These are phyloP conservation scores for Pungitius pungitius DNA, from an alignment of 2,113 vertebrate species.

Conservation along the genomic window DNA sequence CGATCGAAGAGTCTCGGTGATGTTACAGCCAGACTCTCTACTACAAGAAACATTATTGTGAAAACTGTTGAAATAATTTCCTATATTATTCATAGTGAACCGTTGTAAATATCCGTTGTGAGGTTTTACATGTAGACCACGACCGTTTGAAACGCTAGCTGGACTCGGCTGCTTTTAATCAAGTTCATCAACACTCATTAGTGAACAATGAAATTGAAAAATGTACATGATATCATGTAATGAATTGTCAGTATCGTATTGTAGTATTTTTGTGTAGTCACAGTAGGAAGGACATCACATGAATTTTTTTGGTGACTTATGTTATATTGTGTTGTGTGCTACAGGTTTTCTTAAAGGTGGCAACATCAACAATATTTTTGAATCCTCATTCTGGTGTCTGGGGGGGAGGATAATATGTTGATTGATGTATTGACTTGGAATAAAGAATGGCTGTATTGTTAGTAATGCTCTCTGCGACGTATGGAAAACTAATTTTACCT, in stretches of 20 bases:
- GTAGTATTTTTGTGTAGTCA: slow-evolving; percentile 35
- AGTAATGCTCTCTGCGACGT: slow-evolving; percentile 12
- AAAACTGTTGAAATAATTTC: slow-evolving; percentile 9
- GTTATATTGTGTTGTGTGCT: neutral
- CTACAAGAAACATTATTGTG: slow-evolving; percentile 34
- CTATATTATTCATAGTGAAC: slow-evolving; percentile 32
- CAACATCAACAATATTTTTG: slow-evolving; percentile 16
- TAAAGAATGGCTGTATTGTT: slow-evolving; percentile 6
- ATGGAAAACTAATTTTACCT: slow-evolving; percentile 10
- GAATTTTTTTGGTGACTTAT: neutral
- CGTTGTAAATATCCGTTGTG: slow-evolving; percentile 54
- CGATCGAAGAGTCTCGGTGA: slow-evolving; percentile 2
- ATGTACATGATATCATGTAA: slow-evolving; percentile 49
- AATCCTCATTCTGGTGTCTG: neutral
- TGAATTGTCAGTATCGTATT: slow-evolving; percentile 25
- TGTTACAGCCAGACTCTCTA: slow-evolving; percentile 15
- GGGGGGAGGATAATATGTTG: neutral
- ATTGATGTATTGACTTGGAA: slow-evolving; percentile 8
- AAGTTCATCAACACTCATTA: slow-evolving; percentile 47
- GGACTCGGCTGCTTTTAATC: slow-evolving; percentile 56
- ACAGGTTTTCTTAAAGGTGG: slow-evolving; percentile 10
- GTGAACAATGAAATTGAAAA: slow-evolving; percentile 42
- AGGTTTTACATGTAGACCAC: slow-evolving; percentile 52
- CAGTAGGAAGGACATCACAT: slow-evolving; percentile 29
- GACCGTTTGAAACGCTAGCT: slow-evolving; percentile 51